These are phyloP conservation scores for Trissolcus japonicus DNA, from an alignment of 2,888 invertebrate genomes.

Conservation along the genomic window DNA sequence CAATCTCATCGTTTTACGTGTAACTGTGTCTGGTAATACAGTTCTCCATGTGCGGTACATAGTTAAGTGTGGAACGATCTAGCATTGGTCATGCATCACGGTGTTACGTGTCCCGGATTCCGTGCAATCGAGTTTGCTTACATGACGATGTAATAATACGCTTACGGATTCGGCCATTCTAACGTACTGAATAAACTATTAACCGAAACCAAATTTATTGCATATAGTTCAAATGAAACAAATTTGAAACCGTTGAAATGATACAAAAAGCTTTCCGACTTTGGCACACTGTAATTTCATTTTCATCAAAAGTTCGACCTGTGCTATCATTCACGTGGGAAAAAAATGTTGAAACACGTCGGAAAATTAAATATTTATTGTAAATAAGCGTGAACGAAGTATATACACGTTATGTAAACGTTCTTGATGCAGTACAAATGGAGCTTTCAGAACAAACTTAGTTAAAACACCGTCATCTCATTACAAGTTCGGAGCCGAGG, in stretches of 20 bases:
- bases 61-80: conserved; percentile 39
- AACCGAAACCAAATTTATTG: conserved; percentile 62
- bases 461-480: background rate
- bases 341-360: too few relatives aligned
- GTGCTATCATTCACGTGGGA: too few relatives aligned
- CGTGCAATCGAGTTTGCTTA: conserved; percentile 64
- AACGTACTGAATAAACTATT: conserved; percentile 62
- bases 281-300: too few relatives aligned
- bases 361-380: too few relatives aligned
- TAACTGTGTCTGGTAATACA: conserved; percentile 43
- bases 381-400: too few relatives aligned
- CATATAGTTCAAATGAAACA: too few relatives aligned
- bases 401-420: too few relatives aligned
- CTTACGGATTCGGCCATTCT: conserved; percentile 61
- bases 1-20: conserved; percentile 42
- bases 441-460: background rate
- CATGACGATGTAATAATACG: conserved; percentile 67
- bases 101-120: conserved; percentile 64
- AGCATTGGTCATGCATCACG: conserved; percentile 59
- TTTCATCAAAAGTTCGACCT: too few relatives aligned
- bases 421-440: too few relatives aligned
- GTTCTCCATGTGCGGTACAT: conserved; percentile 29
- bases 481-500: background rate
- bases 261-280: too few relatives aligned
- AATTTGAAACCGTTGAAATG: too few relatives aligned